Evolutionary conservation across 2,113 vertebrate species (phyloP).

Genomic region (Poecile atricapillus): DNA sequence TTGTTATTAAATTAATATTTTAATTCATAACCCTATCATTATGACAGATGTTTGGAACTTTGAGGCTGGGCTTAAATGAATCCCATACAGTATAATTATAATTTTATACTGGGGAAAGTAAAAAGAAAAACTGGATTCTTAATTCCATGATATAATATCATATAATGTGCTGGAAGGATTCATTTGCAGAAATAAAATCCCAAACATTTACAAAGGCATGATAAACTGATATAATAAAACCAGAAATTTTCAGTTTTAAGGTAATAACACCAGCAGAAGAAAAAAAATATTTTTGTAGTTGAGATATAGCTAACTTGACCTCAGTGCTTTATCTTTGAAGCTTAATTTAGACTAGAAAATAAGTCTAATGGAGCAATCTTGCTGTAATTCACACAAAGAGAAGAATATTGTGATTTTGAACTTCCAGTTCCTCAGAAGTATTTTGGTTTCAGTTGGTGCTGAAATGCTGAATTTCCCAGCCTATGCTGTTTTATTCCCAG

Average conservation of each 20-base stretch:
- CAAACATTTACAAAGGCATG: neutral
- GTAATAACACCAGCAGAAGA: neutral
- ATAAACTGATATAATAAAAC: neutral
- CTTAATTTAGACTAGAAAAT: neutral
- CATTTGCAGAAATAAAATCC: neutral
- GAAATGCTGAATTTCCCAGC: neutral
- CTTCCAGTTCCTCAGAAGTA: neutral
- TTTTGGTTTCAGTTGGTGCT: neutral
- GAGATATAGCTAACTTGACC: neutral
- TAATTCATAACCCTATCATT: neutral
- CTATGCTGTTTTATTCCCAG: neutral
- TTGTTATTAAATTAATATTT: neutral
- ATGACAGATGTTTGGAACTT: neutral
- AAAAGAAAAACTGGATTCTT: neutral
- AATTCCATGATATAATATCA: neutral
- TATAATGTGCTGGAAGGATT: neutral
- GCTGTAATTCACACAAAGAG: neutral
- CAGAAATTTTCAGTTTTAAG: neutral
- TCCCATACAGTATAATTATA: neutral
- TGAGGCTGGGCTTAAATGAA: neutral
- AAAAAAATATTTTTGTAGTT: neutral
- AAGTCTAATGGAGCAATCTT: neutral
- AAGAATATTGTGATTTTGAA: neutral
- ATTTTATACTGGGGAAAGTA: neutral
- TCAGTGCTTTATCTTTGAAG: neutral